Evolutionary conservation across 2,888 invertebrate species (phyloP), one percentile per base, ranked within the genome.

Genomic region (Epiblema foenella): DNA sequence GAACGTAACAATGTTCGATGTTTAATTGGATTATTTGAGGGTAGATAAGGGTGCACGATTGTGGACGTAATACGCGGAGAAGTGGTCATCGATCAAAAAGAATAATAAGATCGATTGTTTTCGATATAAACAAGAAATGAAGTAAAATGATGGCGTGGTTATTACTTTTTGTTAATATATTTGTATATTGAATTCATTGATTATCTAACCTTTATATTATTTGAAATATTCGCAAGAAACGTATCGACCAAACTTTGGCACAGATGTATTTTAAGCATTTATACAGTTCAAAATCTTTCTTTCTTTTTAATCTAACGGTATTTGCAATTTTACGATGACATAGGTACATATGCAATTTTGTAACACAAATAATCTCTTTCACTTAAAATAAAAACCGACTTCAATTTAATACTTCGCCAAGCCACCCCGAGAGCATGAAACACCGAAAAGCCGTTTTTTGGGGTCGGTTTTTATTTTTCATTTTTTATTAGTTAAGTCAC

Each of bases 1-100:
- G 79, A 81, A 78, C 76, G 78, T 79, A 77, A 78, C 80, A 80
- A 81, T 80, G 81, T 80, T 80, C 79, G 77, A 75, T 79, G 77
- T 84, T 83, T 83, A 83, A 85, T 84, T 84, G 83, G 82, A 82
- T 85, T 84, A 82, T 80, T 83, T 79, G 59, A 70, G 76, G 71
- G 51, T 60, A 66, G 65, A 67, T 63, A 59, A 67, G 62, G 67
- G 69, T 60, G 64, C 49, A 66, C 69, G 73, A 74, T 59, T 62
- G 57, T 49, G 60, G 42, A 52, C 51, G 70, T 67, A 70, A 70
- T 64, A 58, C 37, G 37, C 42, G 42, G 37, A 46, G 70, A 70
- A 65, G 59, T 54, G 65, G 15, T 24, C 62, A 71, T 71, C 71
- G 54, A 71, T 71, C 71, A 71, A 71, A 68, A 62, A 57, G 56